phyloP scores from a whole-genome alignment of 2,113 vertebrate genomes.

The Phocoena sinus region DNA sequence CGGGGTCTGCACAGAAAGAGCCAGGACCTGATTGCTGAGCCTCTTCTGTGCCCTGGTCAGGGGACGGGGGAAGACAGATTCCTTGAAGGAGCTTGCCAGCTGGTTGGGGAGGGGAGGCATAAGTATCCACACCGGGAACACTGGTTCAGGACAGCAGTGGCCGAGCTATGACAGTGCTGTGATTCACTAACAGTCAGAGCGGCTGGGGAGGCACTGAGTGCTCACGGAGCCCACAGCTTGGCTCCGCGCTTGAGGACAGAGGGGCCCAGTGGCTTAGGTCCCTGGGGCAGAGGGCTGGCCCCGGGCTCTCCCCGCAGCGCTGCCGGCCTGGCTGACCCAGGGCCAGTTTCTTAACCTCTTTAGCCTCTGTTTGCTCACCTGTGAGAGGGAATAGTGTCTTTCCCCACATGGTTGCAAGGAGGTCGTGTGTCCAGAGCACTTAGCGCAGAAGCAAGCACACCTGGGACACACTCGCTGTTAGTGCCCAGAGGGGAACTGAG shows the following conservation, averaged over 20 bases:
- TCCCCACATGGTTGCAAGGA: neutral
- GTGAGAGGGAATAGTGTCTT: neutral
- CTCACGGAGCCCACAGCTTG: neutral
- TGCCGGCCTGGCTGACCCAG: neutral
- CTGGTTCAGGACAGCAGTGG: neutral
- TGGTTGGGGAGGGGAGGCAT: neutral
- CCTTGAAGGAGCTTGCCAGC: neutral
- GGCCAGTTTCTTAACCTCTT: neutral
- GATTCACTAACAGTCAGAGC: neutral
- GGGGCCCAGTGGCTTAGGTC: neutral
- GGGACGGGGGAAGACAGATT: neutral
- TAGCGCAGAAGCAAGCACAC: neutral
- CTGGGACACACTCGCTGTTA: neutral
- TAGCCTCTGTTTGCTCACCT: neutral
- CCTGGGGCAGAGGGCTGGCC: too few species aligned
- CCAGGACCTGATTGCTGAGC: neutral
- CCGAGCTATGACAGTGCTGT: neutral
- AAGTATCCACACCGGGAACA: neutral
- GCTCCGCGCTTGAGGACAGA: neutral
- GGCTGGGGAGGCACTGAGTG: neutral
- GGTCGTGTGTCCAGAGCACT: neutral
- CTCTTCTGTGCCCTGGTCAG: neutral
- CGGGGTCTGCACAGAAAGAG: neutral
- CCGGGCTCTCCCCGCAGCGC: neutral
- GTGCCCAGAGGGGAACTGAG: too few species aligned